phyloP scores from a whole-genome alignment of 2,888 invertebrate genomes.

The Perizoma flavofasciatum region DNA sequence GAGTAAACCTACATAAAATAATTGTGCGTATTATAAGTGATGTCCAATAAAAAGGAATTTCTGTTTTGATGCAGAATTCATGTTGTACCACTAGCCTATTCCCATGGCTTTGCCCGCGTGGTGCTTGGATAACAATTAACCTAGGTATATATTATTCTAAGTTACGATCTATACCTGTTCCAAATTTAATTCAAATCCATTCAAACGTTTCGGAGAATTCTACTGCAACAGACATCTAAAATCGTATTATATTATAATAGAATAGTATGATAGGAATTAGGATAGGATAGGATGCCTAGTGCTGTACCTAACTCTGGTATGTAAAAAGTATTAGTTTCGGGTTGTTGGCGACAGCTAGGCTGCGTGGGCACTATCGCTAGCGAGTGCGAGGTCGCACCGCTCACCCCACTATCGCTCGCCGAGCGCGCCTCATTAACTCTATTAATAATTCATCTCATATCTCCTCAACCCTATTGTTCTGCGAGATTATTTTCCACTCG shows the following conservation, averaged over 20 bases:
- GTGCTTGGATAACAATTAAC: too few species aligned
- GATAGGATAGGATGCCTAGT: too few species aligned
- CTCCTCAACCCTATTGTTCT: slow-evolving; percentile 73
- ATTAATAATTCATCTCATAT: slow-evolving; percentile 80
- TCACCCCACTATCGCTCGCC: slow-evolving; percentile 75
- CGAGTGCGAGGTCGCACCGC: slow-evolving; percentile 78
- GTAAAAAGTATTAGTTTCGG: slow-evolving; percentile 58
- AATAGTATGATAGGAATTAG: too few species aligned
- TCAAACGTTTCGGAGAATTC: too few species aligned
- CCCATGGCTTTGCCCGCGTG: too few species aligned
- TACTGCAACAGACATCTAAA: too few species aligned
- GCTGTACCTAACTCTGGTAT: slow-evolving; percentile 15
- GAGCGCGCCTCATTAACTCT: slow-evolving; percentile 72
- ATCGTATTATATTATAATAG: too few species aligned
- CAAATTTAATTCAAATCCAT: too few species aligned
- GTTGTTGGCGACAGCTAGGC: slow-evolving; percentile 79
- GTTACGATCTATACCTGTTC: too few species aligned
- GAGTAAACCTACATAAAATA: slow-evolving; percentile 47
- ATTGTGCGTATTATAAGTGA: slow-evolving; percentile 16
- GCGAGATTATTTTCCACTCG: slow-evolving; percentile 69
- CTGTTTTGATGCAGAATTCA: slow-evolving; percentile 23
- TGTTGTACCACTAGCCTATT: too few species aligned
- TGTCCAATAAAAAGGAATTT: slow-evolving; percentile 27
- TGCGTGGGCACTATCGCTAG: slow-evolving; percentile 79
- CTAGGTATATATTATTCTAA: too few species aligned